Base-by-base conservation (phyloP, 2,797 vertebrate genomes). In the Lepilemur ruficaudatus region DNA sequence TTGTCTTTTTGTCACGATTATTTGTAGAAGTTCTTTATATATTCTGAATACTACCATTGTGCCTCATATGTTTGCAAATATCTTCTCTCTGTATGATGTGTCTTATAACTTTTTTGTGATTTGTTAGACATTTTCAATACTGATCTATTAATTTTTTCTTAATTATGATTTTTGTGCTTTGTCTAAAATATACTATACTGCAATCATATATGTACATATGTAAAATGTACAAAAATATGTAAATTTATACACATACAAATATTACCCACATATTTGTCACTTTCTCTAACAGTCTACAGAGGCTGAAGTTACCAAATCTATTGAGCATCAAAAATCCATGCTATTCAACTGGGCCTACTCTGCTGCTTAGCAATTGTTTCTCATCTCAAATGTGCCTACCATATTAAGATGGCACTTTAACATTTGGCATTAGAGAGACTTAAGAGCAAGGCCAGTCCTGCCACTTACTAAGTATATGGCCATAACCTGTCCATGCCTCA, bases 41-140 rank as follows among this genome's bases (percentile, higher is more conserved):
- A 86, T 32, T 78, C 41, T 46, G 38, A 92, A 82, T 76, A 67
- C 2, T 69, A 78, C 10, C 35, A 75, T 84, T 88, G 11, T 46
- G 7, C 57, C 14, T 87, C 28, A 89, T 76, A 81, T 43, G 23
- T 84, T 87, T 93, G 32, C 50, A 63, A 82, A 75, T 69, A 84
- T 65, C 6, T 84, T 46, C 65, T 95, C 35, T 88, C 32, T 83
- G 14, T n/a, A 50, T 83, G 41, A 38, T 55, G 5, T 79, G 18
- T 30, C 50, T 72, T 88, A 55, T 61, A 89, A 82, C 15, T 89
- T 95, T 84, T 7, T 25, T 86, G 35, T 89, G 80, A 82, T 61
- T 52, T 78, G 17, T 23, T 48, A 91, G 25, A 82, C 2, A 80
- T 79, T 89, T 94, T 96, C 63, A 88, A 88, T 86, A 86, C 15